Evolutionary conservation across 23 tunicate species (phyloP).

Genomic region (Styela clava): DNA sequence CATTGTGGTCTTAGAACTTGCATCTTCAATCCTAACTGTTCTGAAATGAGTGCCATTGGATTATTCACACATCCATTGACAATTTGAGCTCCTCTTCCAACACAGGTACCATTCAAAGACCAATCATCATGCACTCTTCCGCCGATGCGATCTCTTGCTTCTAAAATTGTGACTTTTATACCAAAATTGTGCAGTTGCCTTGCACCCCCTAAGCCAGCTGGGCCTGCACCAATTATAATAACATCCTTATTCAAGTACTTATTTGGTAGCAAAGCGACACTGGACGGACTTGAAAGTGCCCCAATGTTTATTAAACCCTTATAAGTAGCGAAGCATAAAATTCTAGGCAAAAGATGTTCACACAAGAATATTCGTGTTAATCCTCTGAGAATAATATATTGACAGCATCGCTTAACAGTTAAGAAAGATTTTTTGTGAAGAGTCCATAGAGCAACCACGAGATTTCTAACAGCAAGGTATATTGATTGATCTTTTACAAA

Average conservation of each 20-base stretch:
- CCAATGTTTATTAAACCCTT: slow-evolving; percentile 75
- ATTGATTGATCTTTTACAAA: slow-evolving; percentile 70
- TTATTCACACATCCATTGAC: slow-evolving; percentile 86
- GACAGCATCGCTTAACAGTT: slow-evolving; percentile 46
- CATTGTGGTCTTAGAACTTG: slow-evolving; percentile 66
- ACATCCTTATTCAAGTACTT: slow-evolving; percentile 30
- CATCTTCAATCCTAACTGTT: slow-evolving; percentile 64
- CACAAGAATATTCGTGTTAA: slow-evolving; percentile 59
- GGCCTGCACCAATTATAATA: slow-evolving; percentile 83
- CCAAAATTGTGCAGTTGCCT: slow-evolving; percentile 96
- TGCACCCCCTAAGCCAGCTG: slow-evolving; percentile 85
- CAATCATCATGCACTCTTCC: slow-evolving; percentile 88
- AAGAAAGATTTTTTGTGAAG: slow-evolving; percentile 41
- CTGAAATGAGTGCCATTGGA: slow-evolving; percentile 71
- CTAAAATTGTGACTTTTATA: slow-evolving; percentile 65
- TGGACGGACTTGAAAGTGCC: slow-evolving; percentile 27
- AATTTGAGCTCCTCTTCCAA: slow-evolving; percentile 82
- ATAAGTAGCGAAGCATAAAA: slow-evolving; percentile 44
- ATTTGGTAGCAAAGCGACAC: slow-evolving; percentile 25
- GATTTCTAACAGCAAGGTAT: slow-evolving; percentile 73
- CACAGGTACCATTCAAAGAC: slow-evolving; percentile 78
- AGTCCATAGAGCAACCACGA: slow-evolving; percentile 80
- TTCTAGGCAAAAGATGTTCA: slow-evolving; percentile 40
- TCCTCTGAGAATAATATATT: slow-evolving; percentile 60
- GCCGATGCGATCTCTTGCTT: slow-evolving; percentile 84